Base-by-base conservation (phyloP, 2,113 vertebrate genomes). In the Carlito syrichta region DNA sequence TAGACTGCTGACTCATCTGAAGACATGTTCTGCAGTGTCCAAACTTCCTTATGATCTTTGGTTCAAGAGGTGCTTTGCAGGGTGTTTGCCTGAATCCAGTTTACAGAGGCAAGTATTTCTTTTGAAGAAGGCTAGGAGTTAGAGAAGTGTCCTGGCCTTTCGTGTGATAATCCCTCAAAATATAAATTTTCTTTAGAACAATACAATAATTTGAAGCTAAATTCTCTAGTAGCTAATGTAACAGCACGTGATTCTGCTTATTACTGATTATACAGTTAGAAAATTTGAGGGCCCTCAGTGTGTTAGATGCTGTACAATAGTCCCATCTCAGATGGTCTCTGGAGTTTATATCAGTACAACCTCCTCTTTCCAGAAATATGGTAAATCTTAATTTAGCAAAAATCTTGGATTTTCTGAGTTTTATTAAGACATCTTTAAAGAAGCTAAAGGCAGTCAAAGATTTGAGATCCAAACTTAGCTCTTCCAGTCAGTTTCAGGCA, bases 21-120 rank as follows among this genome's bases (percentile, higher is more conserved):
- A 99, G 98, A 95, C 85, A 0, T 98, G 98, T 27, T 98, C 98
- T 23, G 99, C 99, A 0, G 89, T 99, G 96, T 95, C 95, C 60
- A 99, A 97, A 73, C 99, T 99, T 83, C 99, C 99, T 1, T 99
- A 99, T 0, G 92, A 97, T 40, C 99, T 99, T 76, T 99, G 99
- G 99, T 99, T 99, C 98, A 98, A 98, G 78, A 99, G 99, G 97
- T 99, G 99, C 98, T 99, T 99, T 38, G 99, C 99, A 0, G 99
- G 99, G n/a, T 99, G 99, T 95, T 98, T 99, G 81, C 99, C 99
- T 0, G 99, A 99, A 85, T 99, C 99, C 94, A 99, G 99, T 98
- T 99, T 99, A 95, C 99, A 99, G 97, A 99, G 99, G 99, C 99
- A 97, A 98, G 98, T 96, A 60, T 52, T 93, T 50, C 56, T 68